phyloP scores from a whole-genome alignment of 2,113 vertebrate species.

The Hippocampus guttulatus region DNA sequence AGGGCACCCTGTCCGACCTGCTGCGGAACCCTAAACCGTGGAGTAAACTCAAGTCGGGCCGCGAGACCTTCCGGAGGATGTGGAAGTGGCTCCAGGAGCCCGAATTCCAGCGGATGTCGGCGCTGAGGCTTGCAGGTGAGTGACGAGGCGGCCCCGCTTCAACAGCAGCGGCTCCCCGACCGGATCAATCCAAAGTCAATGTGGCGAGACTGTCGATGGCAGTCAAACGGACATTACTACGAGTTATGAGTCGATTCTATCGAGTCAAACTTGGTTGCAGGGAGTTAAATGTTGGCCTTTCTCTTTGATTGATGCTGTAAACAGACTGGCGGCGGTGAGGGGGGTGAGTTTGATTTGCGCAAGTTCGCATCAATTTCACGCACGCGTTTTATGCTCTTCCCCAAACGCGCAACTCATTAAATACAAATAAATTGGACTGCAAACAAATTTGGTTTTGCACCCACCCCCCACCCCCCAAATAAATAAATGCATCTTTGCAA shows the following conservation, averaged over 20 bases:
- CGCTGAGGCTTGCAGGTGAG: slow-evolving; percentile 95
- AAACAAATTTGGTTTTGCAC: slow-evolving; percentile 26
- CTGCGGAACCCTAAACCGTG: slow-evolving; percentile 97
- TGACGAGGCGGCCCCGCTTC: slow-evolving; percentile 31
- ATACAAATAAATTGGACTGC: not conserved
- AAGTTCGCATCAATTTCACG: slow-evolving; percentile 26
- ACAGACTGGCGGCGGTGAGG: slow-evolving; percentile 34
- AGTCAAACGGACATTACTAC: slow-evolving; percentile 70
- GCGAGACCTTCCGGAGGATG: slow-evolving; percentile 98
- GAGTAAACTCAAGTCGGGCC: slow-evolving; percentile 98
- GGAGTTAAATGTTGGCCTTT: slow-evolving; percentile 57
- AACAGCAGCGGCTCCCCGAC: slow-evolving; percentile 13
- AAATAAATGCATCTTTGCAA: slow-evolving; percentile 48
- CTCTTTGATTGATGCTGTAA: slow-evolving; percentile 63
- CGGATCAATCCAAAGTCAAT: slow-evolving; percentile 71
- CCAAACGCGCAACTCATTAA: not conserved
- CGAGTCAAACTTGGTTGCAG: slow-evolving; percentile 66
- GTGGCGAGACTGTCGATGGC: slow-evolving; percentile 72
- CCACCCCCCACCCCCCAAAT: slow-evolving; percentile 24
- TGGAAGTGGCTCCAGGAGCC: slow-evolving; percentile 99
- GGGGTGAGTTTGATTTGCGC: not conserved
- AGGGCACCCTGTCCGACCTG: slow-evolving; percentile 96
- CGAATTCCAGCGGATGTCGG: slow-evolving; percentile 98
- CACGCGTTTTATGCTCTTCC: not conserved
- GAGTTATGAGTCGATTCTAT: slow-evolving; percentile 71